Conservation (phyloP, 2,797 vertebrate species). For the Pterois miles region DNA sequence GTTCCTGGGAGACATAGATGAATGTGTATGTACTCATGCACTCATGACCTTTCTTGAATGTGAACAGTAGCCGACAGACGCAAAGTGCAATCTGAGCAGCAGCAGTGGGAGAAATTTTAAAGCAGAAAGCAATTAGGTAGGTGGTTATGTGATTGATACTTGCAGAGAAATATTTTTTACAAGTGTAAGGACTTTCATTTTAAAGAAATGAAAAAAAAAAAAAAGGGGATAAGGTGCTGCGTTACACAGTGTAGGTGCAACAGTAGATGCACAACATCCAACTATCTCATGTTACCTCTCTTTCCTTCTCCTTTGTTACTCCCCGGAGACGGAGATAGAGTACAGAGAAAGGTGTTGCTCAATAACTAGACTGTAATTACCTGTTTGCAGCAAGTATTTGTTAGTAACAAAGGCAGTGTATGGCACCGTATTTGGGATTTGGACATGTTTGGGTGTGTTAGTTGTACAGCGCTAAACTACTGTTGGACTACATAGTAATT, state of each 20-base stretch:
- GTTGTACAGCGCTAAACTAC: background rate
- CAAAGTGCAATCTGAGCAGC: constrained; percentile 20
- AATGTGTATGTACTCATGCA: constrained; percentile 20
- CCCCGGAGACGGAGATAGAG: constrained; percentile 34
- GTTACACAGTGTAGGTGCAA: constrained; percentile 34
- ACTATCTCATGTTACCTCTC: constrained; percentile 66
- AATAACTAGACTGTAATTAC: constrained; percentile 60
- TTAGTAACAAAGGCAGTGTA: constrained; percentile 15
- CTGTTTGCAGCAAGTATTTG: constrained; percentile 38
- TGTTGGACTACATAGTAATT: background rate
- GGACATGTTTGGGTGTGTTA: constrained; percentile 22
- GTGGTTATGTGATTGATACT: constrained; percentile 27
- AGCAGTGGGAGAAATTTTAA: background rate
- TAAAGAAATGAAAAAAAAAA: constrained; percentile 9
- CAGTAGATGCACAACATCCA: constrained; percentile 45
- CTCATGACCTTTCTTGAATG: constrained; percentile 18
- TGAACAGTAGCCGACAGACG: constrained; percentile 26
- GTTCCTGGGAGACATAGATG: constrained; percentile 35
- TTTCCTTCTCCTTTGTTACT: constrained; percentile 70
- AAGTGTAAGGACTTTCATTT: constrained; percentile 6
- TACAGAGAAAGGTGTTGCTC: constrained; percentile 60
- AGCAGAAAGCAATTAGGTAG: background rate
- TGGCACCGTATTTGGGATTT: constrained; percentile 11
- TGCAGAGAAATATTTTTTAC: constrained; percentile 10
- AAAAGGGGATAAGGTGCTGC: constrained; percentile 4